Evolutionary conservation across 2,888 invertebrate species (phyloP), one percentile per base, ranked within the genome.

Genomic region (Drosophila atripex): DNA sequence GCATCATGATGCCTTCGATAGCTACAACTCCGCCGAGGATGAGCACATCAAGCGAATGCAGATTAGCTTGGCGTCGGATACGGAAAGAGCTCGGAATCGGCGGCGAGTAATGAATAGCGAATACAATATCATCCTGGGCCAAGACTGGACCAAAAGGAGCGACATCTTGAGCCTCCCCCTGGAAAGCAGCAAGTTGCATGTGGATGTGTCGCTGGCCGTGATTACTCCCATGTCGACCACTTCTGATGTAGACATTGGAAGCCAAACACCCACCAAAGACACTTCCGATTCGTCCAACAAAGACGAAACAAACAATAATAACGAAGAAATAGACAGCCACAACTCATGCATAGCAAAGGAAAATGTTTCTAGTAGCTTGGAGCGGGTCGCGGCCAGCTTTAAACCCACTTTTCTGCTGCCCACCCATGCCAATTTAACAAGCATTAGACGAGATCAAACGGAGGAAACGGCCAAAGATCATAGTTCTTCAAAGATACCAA

Each of bases 1-100:
- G 76, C 80, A 90, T 14, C 89, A 86, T 23, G 90, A 90, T 71
- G 56, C 74, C 0, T 90, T 90, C 49, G 57, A 55, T 6, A 78
- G 80, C 30, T 73, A 74, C 9, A 86, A 89, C 50, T 25, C 47
- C 12, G 23, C n/a, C 1, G 83, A 83, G 25, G 78, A 80, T 50
- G 61, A 75, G 3, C 39, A 79, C 32, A 66, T 69, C 1, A 70
- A 76, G 8, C 75, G 86, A 12, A 61, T 71, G 1, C 75, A 76
- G 12, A 59, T 69, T 80, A 59, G 86, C 80, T 4, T 65, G 32
- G 21, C 52, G 2, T 55, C 69, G 3, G 51, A 73, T 0, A 35
- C 64, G 1, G 73, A 59, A 6, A 45, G 56, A 3, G 63, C 30
- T 3, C 45, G 41, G 3, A 79, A 78, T 45, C 54, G 64, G 0